phyloP scores from a whole-genome alignment of 2,888 invertebrate species.

The Dromius quadrimaculatus region DNA sequence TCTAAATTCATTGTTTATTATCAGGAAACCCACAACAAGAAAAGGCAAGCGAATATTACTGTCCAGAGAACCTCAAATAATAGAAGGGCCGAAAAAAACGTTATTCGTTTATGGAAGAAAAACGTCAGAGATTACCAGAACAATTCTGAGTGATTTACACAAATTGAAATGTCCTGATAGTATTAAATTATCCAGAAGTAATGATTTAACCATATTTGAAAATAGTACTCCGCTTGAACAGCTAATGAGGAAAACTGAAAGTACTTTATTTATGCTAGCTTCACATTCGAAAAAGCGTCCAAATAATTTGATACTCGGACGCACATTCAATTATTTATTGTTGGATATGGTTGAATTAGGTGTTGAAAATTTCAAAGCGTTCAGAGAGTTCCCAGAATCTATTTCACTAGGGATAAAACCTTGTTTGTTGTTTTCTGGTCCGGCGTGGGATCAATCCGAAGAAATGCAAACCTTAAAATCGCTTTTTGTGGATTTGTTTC shows the following conservation, averaged over 20 bases:
- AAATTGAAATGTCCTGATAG: conserved; percentile 89
- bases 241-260: conserved; percentile 84
- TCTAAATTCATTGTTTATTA: conserved; percentile 55
- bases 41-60: conserved; percentile 87
- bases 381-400: conserved; percentile 83
- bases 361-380: conserved; percentile 83
- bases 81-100: conserved; percentile 88
- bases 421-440: conserved; percentile 91
- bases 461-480: conserved; percentile 88
- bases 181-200: conserved; percentile 80
- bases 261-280: conserved; percentile 90
- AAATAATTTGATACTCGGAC: conserved; percentile 88
- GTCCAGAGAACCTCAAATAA: conserved; percentile 85
- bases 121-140: conserved; percentile 76
- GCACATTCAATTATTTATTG: conserved; percentile 89
- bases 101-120: conserved; percentile 89
- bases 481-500: conserved; percentile 92
- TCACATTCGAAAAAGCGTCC: conserved; percentile 96
- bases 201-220: conserved; percentile 94
- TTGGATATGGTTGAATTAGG: conserved; percentile 98
- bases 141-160: conserved; percentile 87
- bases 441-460: conserved; percentile 86
- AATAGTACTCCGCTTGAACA: conserved; percentile 85
- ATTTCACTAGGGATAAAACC: conserved; percentile 83
- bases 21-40: conserved; percentile 90